Evolutionary conservation across 2,888 invertebrate genomes (phyloP), one percentile per base, ranked within the genome.

Genomic region (Cephus spinipes): DNA sequence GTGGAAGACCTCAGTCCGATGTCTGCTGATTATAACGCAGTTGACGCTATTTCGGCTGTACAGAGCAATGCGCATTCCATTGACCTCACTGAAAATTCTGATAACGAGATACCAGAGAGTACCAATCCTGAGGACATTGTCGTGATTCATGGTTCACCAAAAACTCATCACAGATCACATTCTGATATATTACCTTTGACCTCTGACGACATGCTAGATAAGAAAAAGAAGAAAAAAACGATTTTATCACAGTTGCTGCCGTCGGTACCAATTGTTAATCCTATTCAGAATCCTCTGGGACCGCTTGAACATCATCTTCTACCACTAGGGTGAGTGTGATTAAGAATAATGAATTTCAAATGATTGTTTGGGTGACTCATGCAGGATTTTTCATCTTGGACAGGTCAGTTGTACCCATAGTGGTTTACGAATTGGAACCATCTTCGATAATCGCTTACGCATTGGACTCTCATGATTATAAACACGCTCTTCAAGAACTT

Each of bases 391-490:
- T 35, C 79, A 73, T 78, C 11, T 68, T 75, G 79, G 79, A 12
- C 81, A 91, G 91, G 15, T 90, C 91, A 0, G 87, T 89, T 12
- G 92, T 95, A n/a, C 95, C 95, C 0, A 92, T 96, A n/a, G 93
- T 96, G 2, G 95, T 97, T 0, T 95, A 95, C 84, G 97, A 97
- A 89, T 94, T 94, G 69, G 97, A 97, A 90, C 95, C 96, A 0
- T 96, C 97, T 82, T 97, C 97, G 0, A 95, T 98, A 76, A 96
- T 98, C 80, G 96, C 97, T 0, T 97, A 96, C 88, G 95, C 96
- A 1, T 92, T 98, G 33, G 95, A 95, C 79, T 95, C 95, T 0
- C 91, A 91, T 23, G 96, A 96, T 76, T 97, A 97, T 88, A 95
- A 94, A 83, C 93, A 93, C 75, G 91, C 93, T 1, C 88, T 95